Percentiles rank a stretch among this genome's conserved stretches.
Conservation (phyloP, 2,888 invertebrate genomes). For the Mylabris sibirica region DNA sequence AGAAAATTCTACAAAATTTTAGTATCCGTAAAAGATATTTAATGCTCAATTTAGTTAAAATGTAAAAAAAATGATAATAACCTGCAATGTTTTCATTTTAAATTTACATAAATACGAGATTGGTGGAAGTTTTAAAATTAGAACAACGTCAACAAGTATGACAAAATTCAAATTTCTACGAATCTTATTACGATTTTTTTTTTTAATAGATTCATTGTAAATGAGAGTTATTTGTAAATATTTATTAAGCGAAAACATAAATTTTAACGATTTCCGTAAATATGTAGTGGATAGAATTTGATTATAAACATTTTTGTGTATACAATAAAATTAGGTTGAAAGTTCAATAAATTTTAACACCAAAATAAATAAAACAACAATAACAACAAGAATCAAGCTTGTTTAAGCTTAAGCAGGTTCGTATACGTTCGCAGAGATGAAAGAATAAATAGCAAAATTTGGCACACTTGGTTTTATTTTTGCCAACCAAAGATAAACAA, state of each 20-base stretch:
- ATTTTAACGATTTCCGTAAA: conserved; percentile 1
- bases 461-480: too few relatives aligned
- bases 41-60: not conserved
- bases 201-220: too few relatives aligned
- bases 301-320: not conserved
- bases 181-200: too few relatives aligned
- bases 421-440: too few relatives aligned
- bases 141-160: too few relatives aligned
- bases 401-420: too few relatives aligned
- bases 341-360: not conserved
- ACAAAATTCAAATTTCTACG: too few relatives aligned
- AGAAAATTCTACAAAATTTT: not conserved
- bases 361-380: not conserved
- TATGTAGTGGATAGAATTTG: not conserved
- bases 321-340: not conserved
- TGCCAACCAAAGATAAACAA: too few relatives aligned
- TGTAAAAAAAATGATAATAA: not conserved
- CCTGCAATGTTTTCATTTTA: not conserved
- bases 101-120: not conserved
- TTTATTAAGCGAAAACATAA: not conserved
- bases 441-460: too few relatives aligned
- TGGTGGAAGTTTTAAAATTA: too few relatives aligned
- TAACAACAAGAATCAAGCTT: too few relatives aligned
- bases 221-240: not conserved
- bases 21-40: not conserved